Evolutionary conservation across 2,888 invertebrate genomes (phyloP), one percentile per base, ranked within the genome.

Genomic region (Hirtodrosophila duncani): DNA sequence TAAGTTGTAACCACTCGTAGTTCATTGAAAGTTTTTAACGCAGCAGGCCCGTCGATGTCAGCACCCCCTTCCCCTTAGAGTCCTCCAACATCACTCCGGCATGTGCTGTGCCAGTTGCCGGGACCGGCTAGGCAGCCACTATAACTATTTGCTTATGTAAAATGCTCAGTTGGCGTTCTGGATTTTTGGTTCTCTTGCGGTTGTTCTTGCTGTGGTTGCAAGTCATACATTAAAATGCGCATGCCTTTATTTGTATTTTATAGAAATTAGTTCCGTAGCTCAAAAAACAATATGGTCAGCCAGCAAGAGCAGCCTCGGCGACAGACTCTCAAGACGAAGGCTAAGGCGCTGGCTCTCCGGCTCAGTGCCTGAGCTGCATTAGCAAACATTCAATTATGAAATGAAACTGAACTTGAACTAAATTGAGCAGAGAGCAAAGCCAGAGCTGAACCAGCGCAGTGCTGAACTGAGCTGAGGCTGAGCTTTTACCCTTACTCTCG

Each of bases 361-460:
- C 11, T 6, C 26, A 14, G 36, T n/a, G n/a, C n/a, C 42, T 21
- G 10, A 41, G 36, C 52, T 75, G 66, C 75, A 71, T 37, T 75
- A 56, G 52, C 65, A 44, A 68, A 75, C 57, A 75, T 71, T 75
- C 65, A 70, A 71, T 75, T 68, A 75, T 75, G 59, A n/a, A n/a
- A n/a, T n/a, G n/a, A n/a, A n/a, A n/a, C n/a, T n/a, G n/a, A n/a
- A n/a, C n/a, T n/a, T n/a, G n/a, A 34, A 34, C 34, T 34, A 21
- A 34, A 34, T 21, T 20, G 20, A 17, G 30, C 17, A 17, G 30
- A 30, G 9, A 16, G 16, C 17, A 21, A 23, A 36, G 23, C 34
- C 23, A 21, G 11, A 23, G 34, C 20, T 36, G n/a, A n/a, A n/a
- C n/a, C n/a, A n/a, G n/a, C n/a, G n/a, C n/a, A n/a, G n/a, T n/a